A percentile compares a stretch with the other conserved stretches of the same genome.
Conservation (phyloP, 2,113 vertebrate genomes). For the Tringa solitaria region DNA sequence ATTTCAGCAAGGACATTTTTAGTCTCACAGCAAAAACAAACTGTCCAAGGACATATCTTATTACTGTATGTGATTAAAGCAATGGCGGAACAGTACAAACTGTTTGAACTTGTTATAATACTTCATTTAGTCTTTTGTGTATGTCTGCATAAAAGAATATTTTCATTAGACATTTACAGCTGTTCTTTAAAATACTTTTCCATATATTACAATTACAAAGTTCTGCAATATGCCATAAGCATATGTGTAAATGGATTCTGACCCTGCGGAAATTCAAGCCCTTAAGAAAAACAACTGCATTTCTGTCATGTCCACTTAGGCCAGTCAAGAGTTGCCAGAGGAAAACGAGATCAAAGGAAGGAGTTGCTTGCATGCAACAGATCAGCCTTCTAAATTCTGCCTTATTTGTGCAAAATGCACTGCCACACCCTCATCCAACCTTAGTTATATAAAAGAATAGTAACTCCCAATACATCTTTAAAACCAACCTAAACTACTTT, state of each 20-base stretch:
- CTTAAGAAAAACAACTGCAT: not conserved
- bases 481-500: not conserved
- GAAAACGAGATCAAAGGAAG: slow-evolving; percentile 25
- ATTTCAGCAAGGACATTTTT: not conserved
- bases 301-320: not conserved
- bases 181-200: not conserved
- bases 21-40: not conserved
- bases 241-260: not conserved
- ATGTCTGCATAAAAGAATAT: not conserved
- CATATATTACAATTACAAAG: not conserved
- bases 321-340: not conserved
- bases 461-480: not conserved
- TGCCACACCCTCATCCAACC: not conserved
- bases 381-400: not conserved
- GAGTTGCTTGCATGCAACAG: not conserved
- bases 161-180: not conserved
- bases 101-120: not conserved
- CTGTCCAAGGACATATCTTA: not conserved
- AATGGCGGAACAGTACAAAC: not conserved
- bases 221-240: not conserved
- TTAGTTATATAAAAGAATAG: not conserved
- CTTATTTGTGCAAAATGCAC: not conserved
- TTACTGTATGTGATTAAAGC: not conserved
- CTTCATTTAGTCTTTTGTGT: not conserved
- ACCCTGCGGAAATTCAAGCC: not conserved